These are phyloP conservation scores for Nephrotoma guestfalica DNA, from an alignment of 2,888 invertebrate species.

Conservation along the genomic window DNA sequence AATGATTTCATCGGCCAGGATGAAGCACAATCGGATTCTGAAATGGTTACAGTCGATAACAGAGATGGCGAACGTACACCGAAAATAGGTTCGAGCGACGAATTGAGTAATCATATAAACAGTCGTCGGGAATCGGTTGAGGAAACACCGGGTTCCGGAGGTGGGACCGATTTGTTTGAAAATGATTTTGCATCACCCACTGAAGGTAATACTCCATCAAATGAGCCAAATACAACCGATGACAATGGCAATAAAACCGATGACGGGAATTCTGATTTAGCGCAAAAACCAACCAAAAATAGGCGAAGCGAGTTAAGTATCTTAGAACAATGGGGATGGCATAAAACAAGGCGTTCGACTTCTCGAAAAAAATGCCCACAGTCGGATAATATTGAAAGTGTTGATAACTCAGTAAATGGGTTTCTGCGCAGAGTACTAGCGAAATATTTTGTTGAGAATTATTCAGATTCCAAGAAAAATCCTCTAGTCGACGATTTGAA, in stretches of 20 bases:
- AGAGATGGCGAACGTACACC: background rate
- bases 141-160: conserved; percentile 15
- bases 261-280: background rate
- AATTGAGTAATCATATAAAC: background rate
- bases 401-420: conserved; percentile 21
- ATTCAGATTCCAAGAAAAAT: background rate
- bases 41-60: background rate
- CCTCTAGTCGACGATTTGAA: conserved; percentile 15
- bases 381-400: conserved; percentile 19
- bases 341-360: conserved; percentile 26
- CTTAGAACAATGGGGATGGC: conserved; percentile 67
- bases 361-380: conserved; percentile 20
- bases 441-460: conserved; percentile 15
- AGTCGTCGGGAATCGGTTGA: background rate
- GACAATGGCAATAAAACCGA: conserved; percentile 19
- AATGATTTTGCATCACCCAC: conserved; percentile 16
- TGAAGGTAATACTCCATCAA: conserved; percentile 15
- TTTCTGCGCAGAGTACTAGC: conserved; percentile 19
- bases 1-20: background rate
- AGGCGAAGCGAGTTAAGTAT: conserved; percentile 57
- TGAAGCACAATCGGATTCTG: background rate
- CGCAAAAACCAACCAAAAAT: conserved; percentile 32
- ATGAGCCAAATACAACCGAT: conserved; percentile 25
- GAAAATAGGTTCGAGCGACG: background rate
- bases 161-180: conserved; percentile 15